Evolutionary conservation across 1,140 invertebrate species (phyloP).

Genomic region (Leptinotarsa defecta): DNA sequence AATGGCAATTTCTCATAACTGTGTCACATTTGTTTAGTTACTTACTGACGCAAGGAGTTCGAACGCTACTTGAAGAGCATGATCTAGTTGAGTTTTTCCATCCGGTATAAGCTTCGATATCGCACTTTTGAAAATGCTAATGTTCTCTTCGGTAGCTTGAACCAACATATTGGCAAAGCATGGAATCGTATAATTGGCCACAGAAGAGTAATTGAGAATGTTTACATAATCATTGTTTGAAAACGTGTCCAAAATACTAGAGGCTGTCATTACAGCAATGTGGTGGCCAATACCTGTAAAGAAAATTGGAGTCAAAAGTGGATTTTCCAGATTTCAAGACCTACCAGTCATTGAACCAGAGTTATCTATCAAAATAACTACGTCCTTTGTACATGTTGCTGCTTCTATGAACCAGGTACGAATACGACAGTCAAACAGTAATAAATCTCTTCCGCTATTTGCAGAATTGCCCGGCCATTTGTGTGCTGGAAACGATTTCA

Average conservation of each 20-base stretch:
- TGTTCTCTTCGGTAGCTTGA: constrained; percentile 91
- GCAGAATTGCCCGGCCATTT: constrained; percentile 56
- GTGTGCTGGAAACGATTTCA: not conserved
- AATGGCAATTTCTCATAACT: constrained; percentile 14
- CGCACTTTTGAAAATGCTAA: constrained; percentile 73
- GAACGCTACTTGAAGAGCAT: constrained; percentile 86
- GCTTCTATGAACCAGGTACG: constrained; percentile 96
- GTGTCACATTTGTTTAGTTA: not conserved
- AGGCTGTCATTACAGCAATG: constrained; percentile 73
- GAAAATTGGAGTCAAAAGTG: constrained; percentile 54
- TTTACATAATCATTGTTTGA: constrained; percentile 98
- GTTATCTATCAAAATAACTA: constrained; percentile 92
- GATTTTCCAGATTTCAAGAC: constrained; percentile 39
- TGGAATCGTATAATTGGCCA: constrained; percentile 68
- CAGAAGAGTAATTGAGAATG: constrained; percentile 77
- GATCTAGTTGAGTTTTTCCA: constrained; percentile 84
- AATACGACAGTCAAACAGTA: constrained; percentile 81
- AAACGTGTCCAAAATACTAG: constrained; percentile 89
- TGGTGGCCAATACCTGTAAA: constrained; percentile 62
- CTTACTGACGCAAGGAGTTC: constrained; percentile 74
- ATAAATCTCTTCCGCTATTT: constrained; percentile 59
- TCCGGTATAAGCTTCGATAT: constrained; percentile 72
- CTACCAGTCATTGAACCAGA: constrained; percentile 97
- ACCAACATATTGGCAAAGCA: constrained; percentile 86
- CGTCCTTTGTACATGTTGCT: constrained; percentile 95